Evolutionary conservation across 2,113 vertebrate genomes (phyloP).

Genomic region (Atractosteus spatula): DNA sequence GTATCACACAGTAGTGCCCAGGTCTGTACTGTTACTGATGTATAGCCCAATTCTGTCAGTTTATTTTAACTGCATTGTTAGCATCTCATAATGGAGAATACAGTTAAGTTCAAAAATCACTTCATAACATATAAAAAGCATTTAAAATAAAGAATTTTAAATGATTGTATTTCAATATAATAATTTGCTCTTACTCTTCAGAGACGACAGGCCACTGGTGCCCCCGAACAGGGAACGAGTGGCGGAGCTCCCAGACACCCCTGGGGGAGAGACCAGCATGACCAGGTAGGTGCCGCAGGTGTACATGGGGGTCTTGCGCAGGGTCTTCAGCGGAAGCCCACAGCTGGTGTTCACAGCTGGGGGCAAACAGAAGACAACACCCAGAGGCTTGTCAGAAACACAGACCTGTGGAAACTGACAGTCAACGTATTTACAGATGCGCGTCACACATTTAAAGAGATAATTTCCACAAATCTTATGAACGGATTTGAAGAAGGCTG

Average conservation of each 20-base stretch:
- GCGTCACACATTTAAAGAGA: too few relatives aligned
- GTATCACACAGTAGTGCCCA: too few relatives aligned
- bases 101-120: too few relatives aligned
- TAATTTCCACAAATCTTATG: too few relatives aligned
- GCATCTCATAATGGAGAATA: too few relatives aligned
- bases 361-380: conserved; percentile 1
- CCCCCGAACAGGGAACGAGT: conserved; percentile 95
- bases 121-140: background rate
- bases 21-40: too few relatives aligned
- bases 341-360: conserved; percentile 92
- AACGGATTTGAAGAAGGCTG: too few relatives aligned
- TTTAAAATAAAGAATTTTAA: background rate
- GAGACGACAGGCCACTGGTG: conserved; percentile 88
- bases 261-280: conserved; percentile 91
- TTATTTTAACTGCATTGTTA: too few relatives aligned
- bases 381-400: background rate
- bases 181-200: conserved; percentile 80
- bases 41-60: too few relatives aligned
- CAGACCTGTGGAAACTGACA: too few relatives aligned
- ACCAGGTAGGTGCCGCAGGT: conserved; percentile 93
- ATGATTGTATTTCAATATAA: background rate
- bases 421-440: too few relatives aligned
- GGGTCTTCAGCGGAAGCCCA: conserved; percentile 89
- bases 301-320: conserved; percentile 92
- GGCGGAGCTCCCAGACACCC: conserved; percentile 92